These are phyloP conservation scores for Dugesia japonica DNA, from an alignment of 2,888 invertebrate genomes.

Conservation along the genomic window DNA sequence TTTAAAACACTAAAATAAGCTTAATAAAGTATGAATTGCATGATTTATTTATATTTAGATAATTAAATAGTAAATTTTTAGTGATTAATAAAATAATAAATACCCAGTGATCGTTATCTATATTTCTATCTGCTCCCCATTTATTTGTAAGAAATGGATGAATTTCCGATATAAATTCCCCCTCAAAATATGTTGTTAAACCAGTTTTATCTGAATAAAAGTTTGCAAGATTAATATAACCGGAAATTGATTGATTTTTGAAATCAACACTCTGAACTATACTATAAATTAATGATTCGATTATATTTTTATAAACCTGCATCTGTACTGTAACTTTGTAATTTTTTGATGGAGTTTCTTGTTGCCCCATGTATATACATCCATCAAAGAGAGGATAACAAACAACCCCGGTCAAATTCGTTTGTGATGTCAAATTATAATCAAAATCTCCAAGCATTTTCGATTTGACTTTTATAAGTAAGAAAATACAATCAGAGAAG, in stretches of 20 bases:
- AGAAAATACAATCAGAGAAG: too few relatives aligned
- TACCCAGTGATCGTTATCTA: constrained; percentile 3
- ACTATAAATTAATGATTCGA: background rate
- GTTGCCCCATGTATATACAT: background rate
- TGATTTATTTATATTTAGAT: too few relatives aligned
- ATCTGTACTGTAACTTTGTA: background rate
- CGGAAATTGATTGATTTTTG: background rate
- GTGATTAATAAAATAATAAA: background rate
- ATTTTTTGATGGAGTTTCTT: background rate
- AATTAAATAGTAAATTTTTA: too few relatives aligned
- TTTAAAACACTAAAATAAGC: too few relatives aligned
- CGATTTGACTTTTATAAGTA: too few relatives aligned
- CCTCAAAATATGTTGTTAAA: constrained; percentile 6
- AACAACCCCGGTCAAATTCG: background rate
- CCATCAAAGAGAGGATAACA: background rate
- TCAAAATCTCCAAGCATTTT: background rate
- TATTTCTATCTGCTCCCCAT: background rate
- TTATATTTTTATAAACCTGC: background rate
- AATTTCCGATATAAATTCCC: background rate
- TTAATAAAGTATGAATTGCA: too few relatives aligned
- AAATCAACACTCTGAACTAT: background rate
- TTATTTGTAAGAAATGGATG: constrained; percentile 7
- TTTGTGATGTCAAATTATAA: background rate
- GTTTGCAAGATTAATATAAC: background rate
- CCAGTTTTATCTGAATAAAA: background rate